phyloP scores from a whole-genome alignment of 2,888 invertebrate species.

The Arctia plantaginis region DNA sequence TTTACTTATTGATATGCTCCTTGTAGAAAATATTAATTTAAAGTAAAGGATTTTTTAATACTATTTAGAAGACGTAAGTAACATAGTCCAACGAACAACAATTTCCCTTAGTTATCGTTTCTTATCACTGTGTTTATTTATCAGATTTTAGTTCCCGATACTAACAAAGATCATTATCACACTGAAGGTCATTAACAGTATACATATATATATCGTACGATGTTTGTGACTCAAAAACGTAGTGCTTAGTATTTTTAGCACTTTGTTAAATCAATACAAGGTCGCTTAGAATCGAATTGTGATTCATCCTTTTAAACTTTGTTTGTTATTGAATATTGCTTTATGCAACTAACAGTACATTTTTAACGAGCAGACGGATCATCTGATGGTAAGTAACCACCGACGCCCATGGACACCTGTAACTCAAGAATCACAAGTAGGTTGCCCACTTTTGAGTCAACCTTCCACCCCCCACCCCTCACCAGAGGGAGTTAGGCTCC shows the following conservation, averaged over 20 bases:
- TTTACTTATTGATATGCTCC: too few relatives aligned
- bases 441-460: too few relatives aligned
- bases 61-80: too few relatives aligned
- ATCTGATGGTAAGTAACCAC: too few relatives aligned
- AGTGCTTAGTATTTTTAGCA: conserved; percentile 13
- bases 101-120: background rate
- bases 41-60: too few relatives aligned
- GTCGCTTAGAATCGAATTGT: background rate
- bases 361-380: background rate
- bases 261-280: conserved; percentile 2
- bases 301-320: background rate
- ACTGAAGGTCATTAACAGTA: background rate
- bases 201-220: background rate
- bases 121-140: background rate
- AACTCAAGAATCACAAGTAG: too few relatives aligned
- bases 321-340: background rate
- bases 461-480: too few relatives aligned
- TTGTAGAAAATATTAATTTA: too few relatives aligned
- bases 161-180: too few relatives aligned
- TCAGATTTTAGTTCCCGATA: background rate
- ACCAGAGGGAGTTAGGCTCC: too few relatives aligned
- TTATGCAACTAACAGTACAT: background rate
- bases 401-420: too few relatives aligned
- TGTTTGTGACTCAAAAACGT: conserved; percentile 5
- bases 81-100: background rate